phyloP scores from a whole-genome alignment of 2,797 vertebrate species.

The Poeciliopsis turneri region DNA sequence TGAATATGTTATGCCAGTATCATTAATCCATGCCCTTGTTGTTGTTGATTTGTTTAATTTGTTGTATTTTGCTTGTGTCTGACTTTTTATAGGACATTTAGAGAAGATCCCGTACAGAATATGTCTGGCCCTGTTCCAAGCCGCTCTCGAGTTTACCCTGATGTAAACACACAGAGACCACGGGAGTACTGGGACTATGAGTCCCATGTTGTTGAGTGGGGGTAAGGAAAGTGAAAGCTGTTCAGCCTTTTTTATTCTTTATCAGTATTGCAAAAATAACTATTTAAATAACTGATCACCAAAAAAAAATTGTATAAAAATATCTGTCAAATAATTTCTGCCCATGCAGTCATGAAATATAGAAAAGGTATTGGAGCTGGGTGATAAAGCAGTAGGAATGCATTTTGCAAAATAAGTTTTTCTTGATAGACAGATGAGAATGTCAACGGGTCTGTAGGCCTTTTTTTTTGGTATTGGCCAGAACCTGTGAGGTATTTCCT shows the following conservation, averaged over 20 bases:
- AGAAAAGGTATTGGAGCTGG: background rate
- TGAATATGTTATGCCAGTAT: background rate
- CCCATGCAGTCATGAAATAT: background rate
- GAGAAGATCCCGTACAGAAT: constrained; percentile 79
- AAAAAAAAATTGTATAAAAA: background rate
- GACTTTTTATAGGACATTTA: constrained; percentile 72
- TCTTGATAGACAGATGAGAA: too few relatives aligned
- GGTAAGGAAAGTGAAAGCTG: constrained; percentile 66
- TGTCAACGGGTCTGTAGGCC: too few relatives aligned
- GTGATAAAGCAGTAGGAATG: too few relatives aligned
- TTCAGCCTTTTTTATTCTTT: background rate
- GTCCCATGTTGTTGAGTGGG: constrained; percentile 91
- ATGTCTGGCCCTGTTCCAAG: constrained; percentile 91
- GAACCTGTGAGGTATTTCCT: background rate
- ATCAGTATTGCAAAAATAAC: background rate
- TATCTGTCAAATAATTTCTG: background rate
- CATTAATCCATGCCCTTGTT: constrained; percentile 2
- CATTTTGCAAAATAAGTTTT: too few relatives aligned
- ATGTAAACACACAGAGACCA: constrained; percentile 91
- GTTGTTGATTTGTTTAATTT: background rate
- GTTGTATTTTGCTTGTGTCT: background rate
- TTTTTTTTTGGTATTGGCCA: too few relatives aligned
- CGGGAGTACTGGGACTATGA: constrained; percentile 93
- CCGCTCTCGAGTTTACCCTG: constrained; percentile 89
- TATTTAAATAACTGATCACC: background rate